Conservation (phyloP, 2,797 vertebrate species). For the Numenius phaeopus region DNA sequence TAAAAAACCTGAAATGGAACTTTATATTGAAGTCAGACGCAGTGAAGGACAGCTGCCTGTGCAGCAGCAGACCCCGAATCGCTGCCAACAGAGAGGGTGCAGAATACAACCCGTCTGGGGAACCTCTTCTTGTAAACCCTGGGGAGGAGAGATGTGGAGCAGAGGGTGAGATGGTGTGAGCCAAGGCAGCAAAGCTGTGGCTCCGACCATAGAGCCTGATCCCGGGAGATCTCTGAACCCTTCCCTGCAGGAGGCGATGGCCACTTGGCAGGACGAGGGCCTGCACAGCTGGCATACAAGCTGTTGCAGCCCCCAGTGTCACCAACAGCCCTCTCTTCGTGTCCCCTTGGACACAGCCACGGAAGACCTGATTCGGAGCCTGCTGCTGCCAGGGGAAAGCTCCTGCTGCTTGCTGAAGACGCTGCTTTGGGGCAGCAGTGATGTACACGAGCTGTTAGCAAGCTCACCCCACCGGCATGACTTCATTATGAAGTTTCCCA, state of each 20-base stretch:
- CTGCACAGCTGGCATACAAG: background rate
- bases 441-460: fast-evolving
- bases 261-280: background rate
- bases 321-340: background rate
- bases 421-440: background rate
- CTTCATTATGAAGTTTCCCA: slow-evolving; percentile 47
- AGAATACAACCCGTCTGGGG: background rate
- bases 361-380: background rate
- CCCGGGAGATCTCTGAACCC: background rate
- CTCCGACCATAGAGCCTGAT: fast-evolving
- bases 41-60: background rate
- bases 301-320: background rate
- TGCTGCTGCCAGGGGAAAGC: slow-evolving; percentile 25
- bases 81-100: background rate
- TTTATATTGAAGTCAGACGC: slow-evolving; percentile 29
- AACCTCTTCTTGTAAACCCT: background rate
- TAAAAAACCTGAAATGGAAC: background rate
- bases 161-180: background rate
- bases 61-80: slow-evolving; percentile 10
- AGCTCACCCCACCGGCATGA: background rate
- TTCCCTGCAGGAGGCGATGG: background rate
- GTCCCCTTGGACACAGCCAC: background rate
- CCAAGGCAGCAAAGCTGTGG: background rate
- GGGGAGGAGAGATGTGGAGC: background rate
- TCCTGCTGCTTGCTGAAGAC: background rate